Evolutionary conservation across 2,113 vertebrate genomes (phyloP), one percentile per base, ranked within the genome.

Genomic region (Seriola dumerili): DNA sequence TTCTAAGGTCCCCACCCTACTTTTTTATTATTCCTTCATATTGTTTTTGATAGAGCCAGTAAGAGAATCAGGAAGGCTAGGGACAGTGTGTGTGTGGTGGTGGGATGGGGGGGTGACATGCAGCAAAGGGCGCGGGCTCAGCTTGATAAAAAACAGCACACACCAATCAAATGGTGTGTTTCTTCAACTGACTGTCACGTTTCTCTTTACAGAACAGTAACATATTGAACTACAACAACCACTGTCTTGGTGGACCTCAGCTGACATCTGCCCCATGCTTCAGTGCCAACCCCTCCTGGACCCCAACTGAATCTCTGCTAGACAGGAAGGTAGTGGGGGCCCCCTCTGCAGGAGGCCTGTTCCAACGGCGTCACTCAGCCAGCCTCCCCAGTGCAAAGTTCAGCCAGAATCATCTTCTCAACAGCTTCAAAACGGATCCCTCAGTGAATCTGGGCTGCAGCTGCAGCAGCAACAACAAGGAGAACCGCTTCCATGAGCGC

Each of bases 301-400:
- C 89, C 71, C 84, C 95, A 40, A 74, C 93, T 83, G 95, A 94
- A 84, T 93, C 95, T 93, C 92, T 96, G 93, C 95, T 96, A 95
- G 96, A 97, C 96, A 97, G 96, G 92, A 96, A 96, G 88, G 96
- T 95, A 6, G 96, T 96, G 86, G 96, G 96, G 80, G 94, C 94
- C 78, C 95, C 96, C 44, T 94, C 96, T 8, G 91, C 94, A 29
- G 94, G 38, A 40, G 71, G 90, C 81, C 92, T 94, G 34, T 96
- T 96, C 76, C 93, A 96, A 80, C 94, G 96, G 73, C 93, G 96
- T 89, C 97, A 97, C 86, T 97, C 97, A 0, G 95, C 96, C 78
- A 96, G 93, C 65, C 88, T 96, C 91, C 93, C 95, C 80, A 95
- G 93, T 88, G 90, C 95, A 91, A 97, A 96, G 85, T 95, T 96